Evolutionary conservation across 2,888 invertebrate genomes (phyloP), one percentile per base, ranked within the genome.

Genomic region (Eurytoma adleriae): DNA sequence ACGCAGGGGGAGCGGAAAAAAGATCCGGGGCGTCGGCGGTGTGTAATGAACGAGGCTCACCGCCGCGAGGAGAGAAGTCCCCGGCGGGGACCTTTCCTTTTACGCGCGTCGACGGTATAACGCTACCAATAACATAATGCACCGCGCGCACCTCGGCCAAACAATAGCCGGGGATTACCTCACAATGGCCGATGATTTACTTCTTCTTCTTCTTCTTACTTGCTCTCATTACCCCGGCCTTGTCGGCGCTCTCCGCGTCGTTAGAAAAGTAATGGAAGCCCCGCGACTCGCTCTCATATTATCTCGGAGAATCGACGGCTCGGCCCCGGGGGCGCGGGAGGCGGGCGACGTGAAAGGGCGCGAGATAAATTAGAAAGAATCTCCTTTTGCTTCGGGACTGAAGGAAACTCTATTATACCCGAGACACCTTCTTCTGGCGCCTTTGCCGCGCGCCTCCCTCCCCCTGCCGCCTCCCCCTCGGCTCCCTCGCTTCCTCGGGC

Each of bases 131-230:
- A 90, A 89, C 88, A 86, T 89, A 90, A 90, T 90, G 89, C 89
- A 88, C 88, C 87, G 89, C 88, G 88, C 89, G 87, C 88, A 86
- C 83, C 85, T 85, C 85, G 84, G 27, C 30, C 89, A 90, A 88
- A 90, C 90, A 90, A 90, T 90, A 90, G 87, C 83, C 86, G 86
- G 86, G 85, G 89, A 90, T 90, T 90, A 90, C 89, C 88, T 87
- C 87, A 90, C 90, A 90, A 90, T 90, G 86, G 89, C 81, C 88
- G 88, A 90, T 90, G 90, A 90, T 90, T 90, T 89, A 90, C 89
- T 90, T 90, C 89, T 83, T 62, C 73, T 72, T 16, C 74, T 73
- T 59, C 27, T 52, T 27, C 62, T 73, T 54, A 24, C 54, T 62
- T 89, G 88, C 89, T 90, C 89, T 90, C 90, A 90, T 90, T 90